Evolutionary conservation across 2,797 vertebrate species (phyloP).

Genomic region (Karalla daura): DNA sequence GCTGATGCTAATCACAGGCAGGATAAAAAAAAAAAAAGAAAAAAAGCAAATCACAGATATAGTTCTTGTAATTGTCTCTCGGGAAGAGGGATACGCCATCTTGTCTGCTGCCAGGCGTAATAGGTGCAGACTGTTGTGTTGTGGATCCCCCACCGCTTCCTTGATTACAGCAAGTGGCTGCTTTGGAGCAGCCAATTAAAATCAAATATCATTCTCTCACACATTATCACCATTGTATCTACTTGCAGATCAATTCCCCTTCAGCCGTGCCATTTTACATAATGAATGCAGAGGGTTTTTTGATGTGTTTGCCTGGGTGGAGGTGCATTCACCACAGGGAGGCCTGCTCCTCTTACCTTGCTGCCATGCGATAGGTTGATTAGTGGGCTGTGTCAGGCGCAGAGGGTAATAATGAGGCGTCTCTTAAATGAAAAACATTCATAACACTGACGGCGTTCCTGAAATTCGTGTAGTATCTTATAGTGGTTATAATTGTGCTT

Average conservation of each 20-base stretch:
- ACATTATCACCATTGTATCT: constrained; percentile 70
- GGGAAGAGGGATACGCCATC: constrained; percentile 29
- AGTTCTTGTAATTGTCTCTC: constrained; percentile 46
- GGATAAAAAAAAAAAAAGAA: constrained; percentile 3
- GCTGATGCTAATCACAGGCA: neutral
- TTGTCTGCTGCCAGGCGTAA: constrained; percentile 51
- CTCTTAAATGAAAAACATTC: constrained; percentile 29
- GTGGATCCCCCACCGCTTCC: constrained; percentile 64
- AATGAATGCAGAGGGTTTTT: constrained; percentile 70
- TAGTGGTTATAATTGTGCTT: neutral
- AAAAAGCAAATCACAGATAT: constrained; percentile 43
- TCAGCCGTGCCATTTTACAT: constrained; percentile 70
- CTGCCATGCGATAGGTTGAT: constrained; percentile 47
- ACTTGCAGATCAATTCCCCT: constrained; percentile 70
- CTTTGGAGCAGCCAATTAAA: constrained; percentile 77
- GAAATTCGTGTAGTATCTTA: neutral
- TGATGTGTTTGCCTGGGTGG: constrained; percentile 66
- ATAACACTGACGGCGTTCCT: constrained; percentile 14
- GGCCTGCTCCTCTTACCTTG: constrained; percentile 55
- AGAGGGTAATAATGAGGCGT: constrained; percentile 27
- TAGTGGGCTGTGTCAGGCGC: constrained; percentile 7
- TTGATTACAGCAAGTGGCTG: constrained; percentile 72
- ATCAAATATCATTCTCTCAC: constrained; percentile 69
- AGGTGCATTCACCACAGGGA: constrained; percentile 30
- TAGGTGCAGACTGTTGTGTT: constrained; percentile 57